These are phyloP conservation scores for Sebastes cheni DNA, from an alignment of 2,797 vertebrate species.

Conservation along the genomic window DNA sequence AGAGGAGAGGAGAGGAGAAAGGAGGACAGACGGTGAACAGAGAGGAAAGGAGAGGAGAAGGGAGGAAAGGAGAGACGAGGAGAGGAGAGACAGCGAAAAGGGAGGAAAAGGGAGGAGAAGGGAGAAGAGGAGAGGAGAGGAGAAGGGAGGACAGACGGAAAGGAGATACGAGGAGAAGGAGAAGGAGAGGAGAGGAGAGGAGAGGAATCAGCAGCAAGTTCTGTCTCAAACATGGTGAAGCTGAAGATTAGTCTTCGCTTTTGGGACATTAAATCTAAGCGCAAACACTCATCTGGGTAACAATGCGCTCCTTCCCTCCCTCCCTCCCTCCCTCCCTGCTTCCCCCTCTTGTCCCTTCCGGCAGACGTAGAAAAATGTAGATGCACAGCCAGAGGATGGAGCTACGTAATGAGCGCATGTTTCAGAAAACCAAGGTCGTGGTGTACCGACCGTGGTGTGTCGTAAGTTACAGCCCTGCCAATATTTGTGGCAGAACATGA, in stretches of 20 bases:
- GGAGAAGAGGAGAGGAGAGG: background rate
- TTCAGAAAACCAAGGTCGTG: constrained; percentile 28
- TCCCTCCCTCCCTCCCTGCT: too few relatives aligned
- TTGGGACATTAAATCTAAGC: background rate
- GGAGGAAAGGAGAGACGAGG: too few relatives aligned
- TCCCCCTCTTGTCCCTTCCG: background rate
- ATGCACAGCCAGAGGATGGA: constrained; percentile 8
- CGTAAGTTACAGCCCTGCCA: background rate
- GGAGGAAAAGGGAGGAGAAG: too few relatives aligned
- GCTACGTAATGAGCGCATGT: constrained; percentile 9
- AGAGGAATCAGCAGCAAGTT: background rate
- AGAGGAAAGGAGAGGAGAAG: too few relatives aligned
- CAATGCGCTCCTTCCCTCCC: background rate
- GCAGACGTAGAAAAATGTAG: background rate
- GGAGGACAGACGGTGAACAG: too few relatives aligned
- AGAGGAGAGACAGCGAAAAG: too few relatives aligned
- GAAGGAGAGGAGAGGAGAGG: background rate
- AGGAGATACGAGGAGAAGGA: background rate
- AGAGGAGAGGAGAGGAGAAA: too few relatives aligned
- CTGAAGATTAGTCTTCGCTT: background rate
- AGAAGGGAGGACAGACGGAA: background rate
- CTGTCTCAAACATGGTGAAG: background rate
- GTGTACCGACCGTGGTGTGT: background rate
- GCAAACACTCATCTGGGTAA: background rate
- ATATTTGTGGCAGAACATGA: constrained; percentile 10